phyloP scores from a whole-genome alignment of 2,888 invertebrate genomes.

The Dendrolimus houi region DNA sequence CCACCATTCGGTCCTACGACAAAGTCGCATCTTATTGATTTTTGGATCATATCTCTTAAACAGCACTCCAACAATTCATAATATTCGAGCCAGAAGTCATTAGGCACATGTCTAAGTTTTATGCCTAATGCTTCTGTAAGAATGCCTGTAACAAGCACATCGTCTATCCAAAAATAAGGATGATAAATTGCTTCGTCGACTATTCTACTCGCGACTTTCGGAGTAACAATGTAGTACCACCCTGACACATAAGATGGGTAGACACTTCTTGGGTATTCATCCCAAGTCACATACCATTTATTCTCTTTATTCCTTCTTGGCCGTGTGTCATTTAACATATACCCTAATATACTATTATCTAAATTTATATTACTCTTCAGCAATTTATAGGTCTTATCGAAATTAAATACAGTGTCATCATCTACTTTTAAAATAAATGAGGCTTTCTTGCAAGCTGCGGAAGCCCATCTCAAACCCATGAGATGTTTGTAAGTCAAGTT shows the following conservation, averaged over 20 bases:
- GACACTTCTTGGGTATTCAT: slow-evolving; percentile 76
- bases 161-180: slow-evolving; percentile 95
- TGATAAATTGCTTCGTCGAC: slow-evolving; percentile 68
- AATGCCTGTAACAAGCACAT: slow-evolving; percentile 90
- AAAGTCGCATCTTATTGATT: slow-evolving; percentile 80
- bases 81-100: slow-evolving; percentile 81
- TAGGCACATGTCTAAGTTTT: slow-evolving; percentile 72
- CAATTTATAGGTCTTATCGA: slow-evolving; percentile 64
- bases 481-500: slow-evolving; percentile 90
- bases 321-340: slow-evolving; percentile 77
- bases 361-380: slow-evolving; percentile 22
- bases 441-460: slow-evolving; percentile 75
- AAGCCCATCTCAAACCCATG: slow-evolving; percentile 88
- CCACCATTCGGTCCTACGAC: slow-evolving; percentile 87
- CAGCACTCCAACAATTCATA: slow-evolving; percentile 86
- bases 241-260: slow-evolving; percentile 90
- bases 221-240: slow-evolving; percentile 88
- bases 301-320: slow-evolving; percentile 81
- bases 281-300: slow-evolving; percentile 86
- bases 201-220: slow-evolving; percentile 76
- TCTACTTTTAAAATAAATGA: slow-evolving; percentile 87
- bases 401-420: slow-evolving; percentile 86
- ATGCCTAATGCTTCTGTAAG: slow-evolving; percentile 77
- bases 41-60: slow-evolving; percentile 75
- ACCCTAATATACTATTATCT: slow-evolving; percentile 75